phyloP scores from a whole-genome alignment of 2,797 vertebrate species.

The Ctenosaura bakeri region DNA sequence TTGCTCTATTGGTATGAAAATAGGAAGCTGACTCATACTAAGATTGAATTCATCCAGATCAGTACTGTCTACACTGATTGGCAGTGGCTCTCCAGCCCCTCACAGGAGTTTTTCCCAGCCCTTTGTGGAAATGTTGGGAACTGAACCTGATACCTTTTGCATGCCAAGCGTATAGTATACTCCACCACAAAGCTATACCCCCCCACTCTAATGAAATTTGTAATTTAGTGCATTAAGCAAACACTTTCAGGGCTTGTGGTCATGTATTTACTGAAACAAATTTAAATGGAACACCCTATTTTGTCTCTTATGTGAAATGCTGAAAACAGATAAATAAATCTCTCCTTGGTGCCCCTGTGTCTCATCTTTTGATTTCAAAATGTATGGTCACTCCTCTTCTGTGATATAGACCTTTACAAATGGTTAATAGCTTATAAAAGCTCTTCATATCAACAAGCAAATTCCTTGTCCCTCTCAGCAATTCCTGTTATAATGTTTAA shows the following conservation, averaged over 20 bases:
- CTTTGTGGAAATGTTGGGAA: not conserved
- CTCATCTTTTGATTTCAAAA: not conserved
- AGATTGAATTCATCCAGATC: not conserved
- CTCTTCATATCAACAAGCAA: not conserved
- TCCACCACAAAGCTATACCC: not conserved
- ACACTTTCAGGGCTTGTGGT: not conserved
- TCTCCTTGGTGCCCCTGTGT: not conserved
- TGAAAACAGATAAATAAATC: not conserved
- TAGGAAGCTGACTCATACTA: not conserved
- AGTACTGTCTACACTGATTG: not conserved
- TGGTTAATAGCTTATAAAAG: constrained; percentile 26
- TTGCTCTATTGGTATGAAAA: not conserved
- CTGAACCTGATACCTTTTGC: not conserved
- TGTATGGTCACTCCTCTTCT: constrained; percentile 34
- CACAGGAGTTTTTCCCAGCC: not conserved
- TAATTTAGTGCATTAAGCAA: not conserved
- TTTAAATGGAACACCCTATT: not conserved
- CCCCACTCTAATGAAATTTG: not conserved
- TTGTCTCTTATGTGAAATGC: not conserved
- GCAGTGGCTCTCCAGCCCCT: not conserved
- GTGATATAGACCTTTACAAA: not conserved
- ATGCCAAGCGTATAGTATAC: not conserved
- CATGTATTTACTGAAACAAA: not conserved
- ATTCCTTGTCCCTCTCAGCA: not conserved
- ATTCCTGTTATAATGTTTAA: constrained; percentile 8